Evolutionary conservation across 2,797 vertebrate genomes (phyloP), one percentile per base, ranked within the genome.

Genomic region (Huso huso): DNA sequence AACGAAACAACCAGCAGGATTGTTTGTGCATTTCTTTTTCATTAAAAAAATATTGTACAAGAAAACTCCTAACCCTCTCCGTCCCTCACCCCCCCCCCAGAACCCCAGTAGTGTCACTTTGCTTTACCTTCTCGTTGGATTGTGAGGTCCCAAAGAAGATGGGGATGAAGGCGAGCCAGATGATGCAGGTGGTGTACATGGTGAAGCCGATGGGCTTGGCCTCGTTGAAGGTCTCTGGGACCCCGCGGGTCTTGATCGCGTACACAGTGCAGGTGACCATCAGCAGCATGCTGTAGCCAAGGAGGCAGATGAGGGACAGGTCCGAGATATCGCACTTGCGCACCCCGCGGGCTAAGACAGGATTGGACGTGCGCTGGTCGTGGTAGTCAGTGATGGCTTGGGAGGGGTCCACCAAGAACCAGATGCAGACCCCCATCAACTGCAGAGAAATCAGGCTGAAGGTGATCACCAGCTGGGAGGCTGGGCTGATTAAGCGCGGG

Each of bases 221-320:
- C 86, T 98, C 95, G 0, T 98, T 98, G 88, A 98, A 98, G 61
- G 94, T 98, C 89, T 97, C 95, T 0, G 95, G 95, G 72, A 98
- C 95, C 7, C 95, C 92, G 0, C 95, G 88, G 6, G 95, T 96
- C 88, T 98, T 98, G 82, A 98, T 98, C 77, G 95, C 95, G 0
- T 98, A 98, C 71, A 98, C 94, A n/a, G 95, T 98, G 82, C 95
- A 98, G 50, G 95, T 98, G 81, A 98, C 95, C 95, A 98, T 98
- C 69, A 98, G 90, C 70, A 98, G 88, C 93, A 98, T 97, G 88
- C 95, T 97, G 76, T 94, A 98, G 69, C 94, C 95, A 77, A 98
- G 90, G 83, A 96, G 89, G 80, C 95, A 98, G 87, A 98, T 97
- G 70, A 98, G 94, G 0, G 95, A 97, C 71, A 98, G 90, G 81